Evolutionary conservation across 1,140 invertebrate genomes (phyloP), one percentile per base, ranked within the genome.

Genomic region (Tetramorium simillimum): DNA sequence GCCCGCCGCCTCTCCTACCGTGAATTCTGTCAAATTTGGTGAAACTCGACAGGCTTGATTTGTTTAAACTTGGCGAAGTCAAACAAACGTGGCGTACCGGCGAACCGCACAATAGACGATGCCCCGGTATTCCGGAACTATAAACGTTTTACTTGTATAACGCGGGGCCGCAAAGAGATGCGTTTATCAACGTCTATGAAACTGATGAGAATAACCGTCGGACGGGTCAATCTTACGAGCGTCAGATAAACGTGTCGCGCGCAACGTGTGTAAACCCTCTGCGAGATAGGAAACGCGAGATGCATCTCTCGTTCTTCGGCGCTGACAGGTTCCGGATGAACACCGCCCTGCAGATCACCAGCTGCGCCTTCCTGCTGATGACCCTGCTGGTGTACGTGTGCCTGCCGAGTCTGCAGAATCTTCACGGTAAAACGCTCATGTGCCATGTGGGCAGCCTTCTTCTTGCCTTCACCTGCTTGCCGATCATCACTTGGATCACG

Each of bases 371-470:
- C 87, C 94, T 97, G 58, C 91, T 96, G 7, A 89, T 96, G 10
- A 97, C 97, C 0, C 93, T 97, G 60, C 12, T 96, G 69, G 96
- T 97, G 21, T 97, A 97, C 92, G 92, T 95, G n/a, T 95, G 94
- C 3, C 93, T 97, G 40, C 96, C 97, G 0, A 94, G 95, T 21
- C 93, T 97, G 33, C 95, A 96, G 46, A 97, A 97, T 94, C 95
- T 97, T 21, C 97, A 97, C 62, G 97, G 97, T 0, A 96, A 96
- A 88, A 97, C 96, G 1, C 92, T 97, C 14, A 97, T 97, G 95
- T 97, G 96, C 88, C 96, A 97, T 89, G 96, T 97, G 1, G 93
- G 95, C 73, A 96, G 96, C 91, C 96, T 97, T 82, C 94, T 97
- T 75, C 86, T 96, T 9, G 96, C 96, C 1, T 97, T 96, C 91